Evolutionary conservation across 2,113 vertebrate genomes (phyloP).

Genomic region (Varanus komodoensis): DNA sequence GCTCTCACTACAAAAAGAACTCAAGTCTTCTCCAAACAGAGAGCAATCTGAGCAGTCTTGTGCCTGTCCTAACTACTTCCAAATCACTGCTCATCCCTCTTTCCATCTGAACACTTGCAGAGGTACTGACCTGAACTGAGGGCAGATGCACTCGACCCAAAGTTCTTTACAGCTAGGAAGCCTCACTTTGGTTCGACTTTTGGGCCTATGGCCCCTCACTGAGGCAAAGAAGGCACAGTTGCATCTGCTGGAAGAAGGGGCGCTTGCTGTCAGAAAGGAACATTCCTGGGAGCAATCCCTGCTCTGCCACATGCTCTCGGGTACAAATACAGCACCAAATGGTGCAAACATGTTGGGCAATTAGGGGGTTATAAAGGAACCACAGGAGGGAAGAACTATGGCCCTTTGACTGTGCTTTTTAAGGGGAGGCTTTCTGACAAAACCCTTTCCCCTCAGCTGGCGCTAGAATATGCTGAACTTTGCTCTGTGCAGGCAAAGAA

Average conservation of each 20-base stretch:
- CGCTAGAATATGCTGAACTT: neutral
- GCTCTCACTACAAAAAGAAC: neutral
- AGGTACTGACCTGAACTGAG: too few relatives aligned
- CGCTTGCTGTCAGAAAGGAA: neutral
- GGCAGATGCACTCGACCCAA: neutral
- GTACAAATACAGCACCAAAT: neutral
- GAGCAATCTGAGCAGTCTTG: neutral
- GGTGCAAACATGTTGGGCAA: neutral
- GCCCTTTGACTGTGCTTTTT: too few relatives aligned
- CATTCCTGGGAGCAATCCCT: neutral
- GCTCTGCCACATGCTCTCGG: neutral
- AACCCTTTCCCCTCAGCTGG: too few relatives aligned
- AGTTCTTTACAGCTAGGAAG: neutral
- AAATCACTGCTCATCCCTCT: neutral
- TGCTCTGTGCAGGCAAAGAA: neutral
- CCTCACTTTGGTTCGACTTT: neutral
- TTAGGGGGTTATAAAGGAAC: neutral
- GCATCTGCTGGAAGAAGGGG: too few relatives aligned
- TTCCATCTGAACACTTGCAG: too few relatives aligned
- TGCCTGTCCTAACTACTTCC: constrained; percentile 15
- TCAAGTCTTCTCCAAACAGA: rapidly evolving
- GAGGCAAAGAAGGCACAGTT: neutral
- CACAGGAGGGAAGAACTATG: too few relatives aligned
- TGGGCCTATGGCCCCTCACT: neutral
- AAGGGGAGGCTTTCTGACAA: too few relatives aligned